phyloP scores from a whole-genome alignment of 2,888 invertebrate species.

The Melieria omissa region DNA sequence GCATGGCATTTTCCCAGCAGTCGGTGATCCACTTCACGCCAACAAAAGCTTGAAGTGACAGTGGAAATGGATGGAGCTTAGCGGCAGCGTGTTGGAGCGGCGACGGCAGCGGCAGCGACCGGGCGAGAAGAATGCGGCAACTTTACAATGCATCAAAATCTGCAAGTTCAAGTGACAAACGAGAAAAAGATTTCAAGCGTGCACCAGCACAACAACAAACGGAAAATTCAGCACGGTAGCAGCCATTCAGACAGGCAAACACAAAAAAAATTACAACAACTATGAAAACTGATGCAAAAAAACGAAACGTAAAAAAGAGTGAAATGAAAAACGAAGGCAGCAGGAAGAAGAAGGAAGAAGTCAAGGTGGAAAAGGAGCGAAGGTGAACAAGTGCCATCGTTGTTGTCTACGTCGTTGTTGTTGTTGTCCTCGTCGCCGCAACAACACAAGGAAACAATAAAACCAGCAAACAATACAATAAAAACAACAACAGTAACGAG shows the following conservation, averaged over 20 bases:
- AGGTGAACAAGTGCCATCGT: slow-evolving; percentile 2
- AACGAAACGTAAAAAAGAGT: not conserved
- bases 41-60: too few relatives aligned
- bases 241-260: not conserved
- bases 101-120: too few relatives aligned
- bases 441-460: not conserved
- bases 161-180: slow-evolving; percentile 35
- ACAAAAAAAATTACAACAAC: slow-evolving; percentile 28
- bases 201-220: slow-evolving; percentile 33
- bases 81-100: too few relatives aligned
- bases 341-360: not conserved
- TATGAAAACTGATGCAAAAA: slow-evolving; percentile 23
- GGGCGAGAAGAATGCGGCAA: slow-evolving; percentile 22
- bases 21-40: too few relatives aligned
- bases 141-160: slow-evolving; percentile 36
- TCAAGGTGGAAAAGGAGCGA: not conserved
- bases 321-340: not conserved
- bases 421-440: not conserved
- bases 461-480: not conserved
- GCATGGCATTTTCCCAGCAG: too few relatives aligned
- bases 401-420: not conserved
- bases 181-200: slow-evolving; percentile 32
- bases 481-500: not conserved
- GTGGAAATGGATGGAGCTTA: too few relatives aligned
- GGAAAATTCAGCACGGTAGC: slow-evolving; percentile 23